Evolutionary conservation across 2,888 invertebrate species (phyloP).

Genomic region (Tetragonula carbonaria): DNA sequence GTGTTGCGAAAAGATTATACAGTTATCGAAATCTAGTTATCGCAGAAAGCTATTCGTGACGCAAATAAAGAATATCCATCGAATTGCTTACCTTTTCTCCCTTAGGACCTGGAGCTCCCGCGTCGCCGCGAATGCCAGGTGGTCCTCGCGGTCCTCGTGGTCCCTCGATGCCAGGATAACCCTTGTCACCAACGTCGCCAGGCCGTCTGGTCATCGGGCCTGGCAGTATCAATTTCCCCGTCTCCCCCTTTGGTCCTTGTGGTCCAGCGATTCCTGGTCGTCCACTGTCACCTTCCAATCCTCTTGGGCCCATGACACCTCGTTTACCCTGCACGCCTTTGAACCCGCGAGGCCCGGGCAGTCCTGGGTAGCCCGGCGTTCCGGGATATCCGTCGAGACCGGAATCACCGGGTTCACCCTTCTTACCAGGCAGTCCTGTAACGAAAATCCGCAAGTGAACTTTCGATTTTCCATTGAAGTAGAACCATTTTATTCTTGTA

Average conservation of each 20-base stretch:
- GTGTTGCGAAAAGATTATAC: no score
- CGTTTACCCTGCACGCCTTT: conserved; percentile 88
- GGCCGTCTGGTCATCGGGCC: conserved; percentile 71
- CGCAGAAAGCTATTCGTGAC: rapidly evolving
- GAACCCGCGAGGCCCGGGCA: conserved; percentile 86
- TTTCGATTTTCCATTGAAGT: no score
- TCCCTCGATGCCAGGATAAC: conserved; percentile 86
- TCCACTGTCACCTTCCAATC: conserved; percentile 83
- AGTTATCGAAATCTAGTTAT: no score
- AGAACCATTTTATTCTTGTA: no score
- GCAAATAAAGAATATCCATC: neutral
- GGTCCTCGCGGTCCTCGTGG: conserved; percentile 84
- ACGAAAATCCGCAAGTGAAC: no score
- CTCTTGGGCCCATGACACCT: conserved; percentile 85
- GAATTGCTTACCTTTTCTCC: conserved; percentile 84
- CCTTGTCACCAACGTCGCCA: conserved; percentile 86
- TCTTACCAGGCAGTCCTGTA: conserved; percentile 77
- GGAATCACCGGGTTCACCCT: conserved; percentile 85
- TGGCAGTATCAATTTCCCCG: conserved; percentile 79
- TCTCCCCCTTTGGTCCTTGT: conserved; percentile 83
- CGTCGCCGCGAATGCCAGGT: conserved; percentile 81
- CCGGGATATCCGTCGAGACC: conserved; percentile 85
- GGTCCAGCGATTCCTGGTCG: conserved; percentile 87
- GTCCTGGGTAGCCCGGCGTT: conserved; percentile 86
- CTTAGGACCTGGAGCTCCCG: conserved; percentile 85